Percentiles rank a stretch among this genome's conserved stretches.
Evolutionary conservation across 2,113 vertebrate species (phyloP).

Genomic region (Entomyzon cyanotis): DNA sequence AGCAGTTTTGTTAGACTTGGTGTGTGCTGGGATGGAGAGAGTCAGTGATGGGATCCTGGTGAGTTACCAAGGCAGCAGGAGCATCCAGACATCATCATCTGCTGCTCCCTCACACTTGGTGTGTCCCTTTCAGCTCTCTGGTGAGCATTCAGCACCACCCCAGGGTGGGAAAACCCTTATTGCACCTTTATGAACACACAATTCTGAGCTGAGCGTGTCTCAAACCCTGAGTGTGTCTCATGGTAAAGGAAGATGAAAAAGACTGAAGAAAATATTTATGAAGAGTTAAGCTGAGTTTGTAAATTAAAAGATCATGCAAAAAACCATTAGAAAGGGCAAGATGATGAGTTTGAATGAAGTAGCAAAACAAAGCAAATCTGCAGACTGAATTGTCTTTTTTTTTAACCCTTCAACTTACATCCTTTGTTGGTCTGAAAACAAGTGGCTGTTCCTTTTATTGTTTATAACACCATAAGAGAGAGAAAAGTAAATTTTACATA

Average conservation of each 20-base stretch:
- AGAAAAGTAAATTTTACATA: background rate
- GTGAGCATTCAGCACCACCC: fast-evolving
- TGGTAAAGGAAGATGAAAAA: background rate
- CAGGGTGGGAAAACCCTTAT: fast-evolving
- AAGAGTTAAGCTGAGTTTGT: background rate
- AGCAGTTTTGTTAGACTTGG: background rate
- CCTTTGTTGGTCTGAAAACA: background rate
- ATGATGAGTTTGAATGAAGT: background rate
- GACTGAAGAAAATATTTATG: background rate
- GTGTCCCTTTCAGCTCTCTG: background rate
- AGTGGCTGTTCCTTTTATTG: background rate
- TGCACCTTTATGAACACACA: background rate
- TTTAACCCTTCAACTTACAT: background rate
- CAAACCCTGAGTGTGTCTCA: background rate
- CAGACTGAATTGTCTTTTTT: background rate
- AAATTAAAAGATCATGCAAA: background rate
- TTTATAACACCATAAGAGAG: background rate
- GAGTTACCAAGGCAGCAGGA: background rate
- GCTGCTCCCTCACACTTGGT: background rate
- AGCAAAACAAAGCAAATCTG: background rate
- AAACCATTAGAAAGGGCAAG: background rate
- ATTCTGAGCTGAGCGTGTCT: background rate
- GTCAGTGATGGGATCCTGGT: no score
- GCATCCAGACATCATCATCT: background rate
- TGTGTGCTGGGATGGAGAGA: background rate